These are phyloP conservation scores for Drosophila azteca DNA, from an alignment of 1,140 invertebrate species.

Conservation along the genomic window DNA sequence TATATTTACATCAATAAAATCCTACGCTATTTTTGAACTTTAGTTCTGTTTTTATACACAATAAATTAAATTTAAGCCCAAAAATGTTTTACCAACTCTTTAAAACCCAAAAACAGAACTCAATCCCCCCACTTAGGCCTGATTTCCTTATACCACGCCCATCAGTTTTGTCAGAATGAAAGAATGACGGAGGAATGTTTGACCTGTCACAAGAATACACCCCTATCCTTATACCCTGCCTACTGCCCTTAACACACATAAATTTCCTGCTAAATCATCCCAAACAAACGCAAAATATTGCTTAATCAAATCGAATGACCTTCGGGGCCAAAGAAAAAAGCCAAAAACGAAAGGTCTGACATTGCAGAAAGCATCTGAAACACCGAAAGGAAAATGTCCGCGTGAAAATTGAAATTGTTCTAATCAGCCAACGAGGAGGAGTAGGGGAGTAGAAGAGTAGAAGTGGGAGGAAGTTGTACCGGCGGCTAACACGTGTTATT, in stretches of 20 bases:
- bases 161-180: slow-evolving; percentile 1
- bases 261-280: slow-evolving; percentile 72
- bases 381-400: slow-evolving; percentile 50
- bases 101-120: slow-evolving; percentile 16
- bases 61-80: too few species aligned
- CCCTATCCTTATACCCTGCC: background rate
- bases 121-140: slow-evolving; percentile 16
- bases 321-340: slow-evolving; percentile 33
- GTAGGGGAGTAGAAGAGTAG: too few species aligned
- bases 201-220: slow-evolving; percentile 35
- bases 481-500: slow-evolving; percentile 38
- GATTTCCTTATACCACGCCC: background rate
- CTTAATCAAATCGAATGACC: slow-evolving; percentile 71
- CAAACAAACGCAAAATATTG: slow-evolving; percentile 67
- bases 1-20: too few species aligned
- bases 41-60: too few species aligned
- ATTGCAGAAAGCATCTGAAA: slow-evolving; percentile 26
- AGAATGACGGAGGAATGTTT: slow-evolving; percentile 51
- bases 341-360: slow-evolving; percentile 33
- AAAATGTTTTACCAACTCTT: background rate
- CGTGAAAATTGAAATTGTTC: slow-evolving; percentile 77
- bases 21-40: too few species aligned
- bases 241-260: slow-evolving; percentile 55
- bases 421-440: slow-evolving; percentile 64
- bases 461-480: too few species aligned